Evolutionary conservation across 53 echinoderm and acorn worm species (phyloP), one percentile per base, ranked within the genome.

Genomic region (Echinometra lucunter): DNA sequence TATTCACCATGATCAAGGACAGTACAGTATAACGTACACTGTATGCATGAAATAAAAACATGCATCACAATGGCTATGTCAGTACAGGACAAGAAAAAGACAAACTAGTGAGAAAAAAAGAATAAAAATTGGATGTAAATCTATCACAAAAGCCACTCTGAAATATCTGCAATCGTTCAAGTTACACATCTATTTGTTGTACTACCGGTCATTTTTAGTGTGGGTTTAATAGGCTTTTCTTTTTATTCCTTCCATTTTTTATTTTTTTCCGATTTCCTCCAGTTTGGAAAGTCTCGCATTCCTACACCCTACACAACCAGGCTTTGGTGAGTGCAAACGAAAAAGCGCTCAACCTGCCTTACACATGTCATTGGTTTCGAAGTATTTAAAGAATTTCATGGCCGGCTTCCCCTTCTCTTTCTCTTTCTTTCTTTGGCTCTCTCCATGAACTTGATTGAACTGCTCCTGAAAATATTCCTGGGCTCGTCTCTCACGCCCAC

Each of bases 401-500:
- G 69, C 30, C 30, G 30, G 32, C 69, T 69, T 69, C 69, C 28
- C 32, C 32, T n/a, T n/a, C n/a, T 15, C 75, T 75, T 30, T 13
- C 75, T 75, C 75, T 32, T 34, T 70, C 13, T 75, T 3, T 16
- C 15, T 16, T 38, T 16, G 16, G 3, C 38, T 75, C 38, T 75
- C 19, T 75, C 19, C 15, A 15, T 75, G 38, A 17, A 38, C 38
- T 75, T 18, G n/a, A 37, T 37, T 75, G 3, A 75, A 75, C 75
- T 37, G 17, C 37, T 38, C 75, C 38, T 18, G 75, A 75, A 3
- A 75, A 37, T 75, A 15, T 37, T 37, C 17, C 37, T 37, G 75
- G 75, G 75, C 75, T 75, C 37, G 15, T 69, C n/a, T 75, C 75
- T 75, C 75, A 75, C 75, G 30, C 75, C 75, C 75, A 75, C 75